Conservation (phyloP, 2,888 invertebrate genomes). For the Orthonevra nobilis region DNA sequence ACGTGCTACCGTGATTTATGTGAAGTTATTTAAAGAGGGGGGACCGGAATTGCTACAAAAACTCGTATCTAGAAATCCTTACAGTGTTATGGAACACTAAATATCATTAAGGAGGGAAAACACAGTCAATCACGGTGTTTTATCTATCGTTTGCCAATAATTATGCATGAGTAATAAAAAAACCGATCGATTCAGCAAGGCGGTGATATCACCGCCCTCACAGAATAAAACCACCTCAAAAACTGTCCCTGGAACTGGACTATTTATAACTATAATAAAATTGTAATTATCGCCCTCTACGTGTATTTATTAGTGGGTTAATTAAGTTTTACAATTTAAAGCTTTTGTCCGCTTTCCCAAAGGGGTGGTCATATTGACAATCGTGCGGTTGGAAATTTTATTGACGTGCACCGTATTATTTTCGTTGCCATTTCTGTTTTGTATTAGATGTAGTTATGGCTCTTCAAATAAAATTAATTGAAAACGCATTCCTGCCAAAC, state of each 20-base stretch:
- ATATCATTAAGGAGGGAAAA: conserved; percentile 32
- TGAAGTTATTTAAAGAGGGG: no score
- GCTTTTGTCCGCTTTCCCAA: not conserved
- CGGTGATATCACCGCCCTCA: not conserved
- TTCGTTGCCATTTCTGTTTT: no score
- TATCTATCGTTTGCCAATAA: conserved; percentile 31
- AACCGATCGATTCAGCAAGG: not conserved
- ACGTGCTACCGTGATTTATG: no score
- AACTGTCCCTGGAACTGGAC: not conserved
- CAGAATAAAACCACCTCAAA: conserved; percentile 29
- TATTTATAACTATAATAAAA: conserved; percentile 54
- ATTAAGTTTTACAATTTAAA: conserved; percentile 55
- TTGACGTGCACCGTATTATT: no score
- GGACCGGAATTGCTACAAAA: no score
- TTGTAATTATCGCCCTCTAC: conserved; percentile 48
- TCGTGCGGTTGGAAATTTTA: no score
- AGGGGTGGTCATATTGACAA: conserved; percentile 1
- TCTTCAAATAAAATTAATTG: conserved; percentile 42
- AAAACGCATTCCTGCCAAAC: no score
- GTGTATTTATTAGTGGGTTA: conserved; percentile 56
- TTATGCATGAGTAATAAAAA: conserved; percentile 31
- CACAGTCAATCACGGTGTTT: conserved; percentile 38
- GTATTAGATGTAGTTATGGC: no score
- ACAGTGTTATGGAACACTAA: not conserved
- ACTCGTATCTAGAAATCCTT: no score